Percentiles rank a stretch among this genome's conserved stretches.
Evolutionary conservation across 2,113 vertebrate species (phyloP).

Genomic region (Jacana jacana): DNA sequence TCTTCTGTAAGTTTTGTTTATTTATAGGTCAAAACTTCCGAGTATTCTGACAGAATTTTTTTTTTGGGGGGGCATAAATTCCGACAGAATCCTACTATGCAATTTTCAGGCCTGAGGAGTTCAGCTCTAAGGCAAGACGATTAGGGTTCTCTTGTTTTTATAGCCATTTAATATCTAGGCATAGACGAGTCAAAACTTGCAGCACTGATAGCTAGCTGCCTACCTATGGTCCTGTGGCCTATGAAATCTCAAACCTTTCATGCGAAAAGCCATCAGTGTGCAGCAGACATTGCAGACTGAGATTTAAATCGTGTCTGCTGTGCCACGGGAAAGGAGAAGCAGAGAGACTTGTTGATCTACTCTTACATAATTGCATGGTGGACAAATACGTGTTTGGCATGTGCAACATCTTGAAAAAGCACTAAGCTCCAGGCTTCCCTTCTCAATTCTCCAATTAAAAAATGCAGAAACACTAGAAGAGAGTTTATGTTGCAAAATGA

Average conservation of each 20-base stretch:
- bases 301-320: not conserved
- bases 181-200: not conserved
- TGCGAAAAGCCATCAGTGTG: not conserved
- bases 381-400: not conserved
- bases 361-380: not conserved
- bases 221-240: not conserved
- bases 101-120: not conserved
- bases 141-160: not conserved
- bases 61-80: not conserved
- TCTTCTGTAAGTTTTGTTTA: not conserved
- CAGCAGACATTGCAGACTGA: not conserved
- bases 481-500: not conserved
- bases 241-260: not conserved
- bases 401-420: not conserved
- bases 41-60: not conserved
- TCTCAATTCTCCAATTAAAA: not conserved
- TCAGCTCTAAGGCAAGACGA: not conserved
- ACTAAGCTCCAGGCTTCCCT: not conserved
- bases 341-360: not conserved
- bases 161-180: not conserved
- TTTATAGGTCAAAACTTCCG: not conserved
- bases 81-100: not conserved
- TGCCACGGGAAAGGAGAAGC: conserved; percentile 16
- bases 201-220: not conserved
- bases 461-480: not conserved